Base-by-base conservation (phyloP, 2,113 vertebrate genomes). In the Pimephales promelas region DNA sequence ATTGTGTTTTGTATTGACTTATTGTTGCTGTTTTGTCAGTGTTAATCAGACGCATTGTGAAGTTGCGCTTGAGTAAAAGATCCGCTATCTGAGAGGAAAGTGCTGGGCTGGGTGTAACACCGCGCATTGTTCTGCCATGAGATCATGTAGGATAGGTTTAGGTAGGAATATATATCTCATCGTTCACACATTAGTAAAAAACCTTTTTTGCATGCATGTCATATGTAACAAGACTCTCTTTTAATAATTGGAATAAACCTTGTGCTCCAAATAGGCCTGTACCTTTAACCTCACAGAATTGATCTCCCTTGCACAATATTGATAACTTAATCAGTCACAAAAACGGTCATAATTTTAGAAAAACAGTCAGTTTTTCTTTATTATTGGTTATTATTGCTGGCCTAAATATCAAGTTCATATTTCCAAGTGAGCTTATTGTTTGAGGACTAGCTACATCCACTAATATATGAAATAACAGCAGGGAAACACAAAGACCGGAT, bases 1-100 rank as follows among this genome's bases (percentile, higher is more conserved):
- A 9, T 4, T 49, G n/a, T 18, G 57, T 34, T 79, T 49, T 66
- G 24, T 5, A 26, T 9, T 40, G 20, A 34, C 26, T 56, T n/a
- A n/a, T n/a, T 34, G 14, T 70, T 40, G 6, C 36, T 68, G 28
- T 70, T 70, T 52, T 2, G 56, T 36, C n/a, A n/a, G 3, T 14
- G 47, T 52, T 70, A 49, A 6, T 2, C 14, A 45, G 47, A 47
- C 26, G 5, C 14, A 20, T 18, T 75, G 14, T 70, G 24, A 54
- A 80, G 9, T 13, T 31, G 3, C 40, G 77, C 77, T 45, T 22
- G 79, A 26, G n/a, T 57, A 22, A 77, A 73, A 64, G 20, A 31
- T 84, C 75, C 76, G 64, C 54, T 71, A 57, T 72, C n/a, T 66
- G 26, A 61, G 83, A 84, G 83, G 83, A 84, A 84, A 70, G 47